A percentile compares a stretch with the other conserved stretches of the same genome.
phyloP scores from a whole-genome alignment of 2,888 invertebrate species.

The Tortrix viridana region DNA sequence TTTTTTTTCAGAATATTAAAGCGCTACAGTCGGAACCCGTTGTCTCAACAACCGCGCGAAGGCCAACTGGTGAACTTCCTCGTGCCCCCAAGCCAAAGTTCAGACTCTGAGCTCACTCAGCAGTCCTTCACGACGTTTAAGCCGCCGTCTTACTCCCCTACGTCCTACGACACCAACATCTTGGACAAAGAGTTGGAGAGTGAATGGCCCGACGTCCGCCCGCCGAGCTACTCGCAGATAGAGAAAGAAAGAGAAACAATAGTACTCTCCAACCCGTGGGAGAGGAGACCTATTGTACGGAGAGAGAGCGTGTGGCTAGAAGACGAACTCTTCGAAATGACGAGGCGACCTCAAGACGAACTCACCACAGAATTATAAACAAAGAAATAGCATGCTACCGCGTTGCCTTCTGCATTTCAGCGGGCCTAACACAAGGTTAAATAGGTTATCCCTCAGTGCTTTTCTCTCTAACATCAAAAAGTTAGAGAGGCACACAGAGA shows the following conservation, averaged over 20 bases:
- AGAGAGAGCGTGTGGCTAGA: conserved; percentile 88
- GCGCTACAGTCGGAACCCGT: conserved; percentile 85
- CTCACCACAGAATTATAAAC: conserved; percentile 90
- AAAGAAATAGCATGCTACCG: conserved; percentile 12
- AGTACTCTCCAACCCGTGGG: conserved; percentile 78
- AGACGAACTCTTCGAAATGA: conserved; percentile 92
- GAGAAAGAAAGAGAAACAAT: conserved; percentile 71
- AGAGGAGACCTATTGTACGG: conserved; percentile 76
- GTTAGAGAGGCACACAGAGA: too few species aligned
- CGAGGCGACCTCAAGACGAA: conserved; percentile 94
- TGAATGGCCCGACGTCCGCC: conserved; percentile 83
- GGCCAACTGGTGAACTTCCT: conserved; percentile 91
- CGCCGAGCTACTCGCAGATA: conserved; percentile 79
- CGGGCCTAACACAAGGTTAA: too few species aligned
- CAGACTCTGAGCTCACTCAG: conserved; percentile 71
- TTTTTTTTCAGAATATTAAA: conserved; percentile 81
- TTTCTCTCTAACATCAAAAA: too few species aligned
- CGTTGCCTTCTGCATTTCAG: conserved; percentile 11
- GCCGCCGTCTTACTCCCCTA: conserved; percentile 79
- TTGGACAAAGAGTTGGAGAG: conserved; percentile 72
- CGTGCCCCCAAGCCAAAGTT: conserved; percentile 83
- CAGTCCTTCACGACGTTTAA: conserved; percentile 81
- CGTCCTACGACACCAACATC: conserved; percentile 77
- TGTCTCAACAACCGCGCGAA: conserved; percentile 84
- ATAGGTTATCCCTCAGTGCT: too few species aligned